Evolutionary conservation across 2,888 invertebrate genomes (phyloP), one percentile per base, ranked within the genome.

Genomic region (Cheilosia vernalis): DNA sequence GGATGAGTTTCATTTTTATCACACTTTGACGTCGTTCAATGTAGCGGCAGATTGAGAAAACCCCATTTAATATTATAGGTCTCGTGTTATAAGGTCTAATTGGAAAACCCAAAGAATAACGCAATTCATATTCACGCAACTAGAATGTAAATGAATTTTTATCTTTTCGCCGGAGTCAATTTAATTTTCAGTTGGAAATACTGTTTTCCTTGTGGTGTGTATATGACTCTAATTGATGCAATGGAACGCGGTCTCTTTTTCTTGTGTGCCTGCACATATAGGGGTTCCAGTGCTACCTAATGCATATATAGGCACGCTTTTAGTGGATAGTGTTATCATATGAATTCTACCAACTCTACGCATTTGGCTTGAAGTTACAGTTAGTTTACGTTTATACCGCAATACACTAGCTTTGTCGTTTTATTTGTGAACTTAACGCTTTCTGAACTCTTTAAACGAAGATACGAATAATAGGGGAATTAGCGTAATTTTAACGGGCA

Each of bases 191-290:
- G 49, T 82, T 56, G 33, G 27, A 64, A 64, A 53, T 17, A 21
- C 27, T 55, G n/a, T 44, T 24, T 49, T 47, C 61, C 33, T 42
- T 40, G 17, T 60, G 17, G 64, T 40, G 17, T 42, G 17, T 49
- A 64, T 74, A 58, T 56, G 37, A 33, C 64, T 80, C 17, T 72
- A 85, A 72, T 81, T 81, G 81, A 76, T 85, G 67, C 37, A 49
- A 77, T 81, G 85, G 81, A 81, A 85, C 85, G 85, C 76, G 81
- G 81, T 81, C 56, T 85, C 47, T 74, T 85, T 85, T 77, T 72
- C 17, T n/a, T 44, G 44, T 33, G 21, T n/a, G 37, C 27, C 6
- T 80, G 19, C 53, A 37, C 17, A 79, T 85, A 77, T 85, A 77
- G 81, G 85, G 85, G 85, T 67, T 19, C 17, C 27, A 47, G 56